Conservation (phyloP, 2,113 vertebrate species). For the Trematocara variabile region DNA sequence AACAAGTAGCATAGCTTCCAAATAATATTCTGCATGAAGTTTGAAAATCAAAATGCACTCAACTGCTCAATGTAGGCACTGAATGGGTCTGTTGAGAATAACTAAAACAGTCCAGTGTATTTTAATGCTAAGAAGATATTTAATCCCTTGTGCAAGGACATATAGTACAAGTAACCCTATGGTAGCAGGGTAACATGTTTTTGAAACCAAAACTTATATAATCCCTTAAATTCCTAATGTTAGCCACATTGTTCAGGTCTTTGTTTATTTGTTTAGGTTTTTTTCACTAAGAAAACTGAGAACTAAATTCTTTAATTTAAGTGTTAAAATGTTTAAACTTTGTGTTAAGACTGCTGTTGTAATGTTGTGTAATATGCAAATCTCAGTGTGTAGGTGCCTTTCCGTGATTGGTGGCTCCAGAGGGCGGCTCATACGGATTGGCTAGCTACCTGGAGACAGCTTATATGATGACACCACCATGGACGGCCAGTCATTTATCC, state of each 20-base stretch:
- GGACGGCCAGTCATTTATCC: background rate
- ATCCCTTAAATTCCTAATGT: background rate
- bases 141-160: background rate
- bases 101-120: background rate
- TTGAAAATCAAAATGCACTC: background rate
- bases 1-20: background rate
- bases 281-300: background rate
- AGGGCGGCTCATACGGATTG: background rate
- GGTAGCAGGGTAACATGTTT: background rate
- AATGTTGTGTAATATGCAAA: background rate
- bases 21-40: background rate
- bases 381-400: background rate
- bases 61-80: background rate
- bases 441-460: background rate
- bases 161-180: background rate
- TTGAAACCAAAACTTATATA: background rate
- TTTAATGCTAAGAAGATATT: background rate
- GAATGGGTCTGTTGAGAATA: background rate
- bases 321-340: background rate
- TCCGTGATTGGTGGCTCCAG: background rate
- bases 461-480: background rate
- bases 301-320: background rate
- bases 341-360: background rate
- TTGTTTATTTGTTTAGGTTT: background rate
- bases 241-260: background rate